Percentiles rank a stretch among this genome's conserved stretches.
phyloP scores from a whole-genome alignment of 1,140 invertebrate species.

The Drosophila jambulina region DNA sequence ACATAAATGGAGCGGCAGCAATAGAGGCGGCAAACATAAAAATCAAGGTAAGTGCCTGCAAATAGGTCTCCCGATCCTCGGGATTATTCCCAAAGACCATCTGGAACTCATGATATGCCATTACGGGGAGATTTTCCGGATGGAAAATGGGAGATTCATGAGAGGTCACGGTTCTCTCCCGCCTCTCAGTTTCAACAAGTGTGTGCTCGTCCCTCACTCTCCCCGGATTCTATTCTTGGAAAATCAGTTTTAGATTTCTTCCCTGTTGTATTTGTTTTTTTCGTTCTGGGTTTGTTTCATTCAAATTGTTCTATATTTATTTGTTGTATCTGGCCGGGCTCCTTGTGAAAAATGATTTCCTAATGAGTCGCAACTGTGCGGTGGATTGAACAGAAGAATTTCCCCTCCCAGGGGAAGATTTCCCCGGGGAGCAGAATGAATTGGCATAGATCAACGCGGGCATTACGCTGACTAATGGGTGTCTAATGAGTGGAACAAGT shows the following conservation, averaged over 20 bases:
- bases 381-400: constrained; percentile 23
- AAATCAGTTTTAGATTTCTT: background rate
- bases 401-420: background rate
- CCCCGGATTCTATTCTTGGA: constrained; percentile 28
- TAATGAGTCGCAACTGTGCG: constrained; percentile 54
- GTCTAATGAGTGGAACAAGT: constrained; percentile 39
- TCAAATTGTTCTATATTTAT: constrained; percentile 48
- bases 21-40: constrained; percentile 17
- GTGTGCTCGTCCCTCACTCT: constrained; percentile 1
- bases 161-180: constrained; percentile 27
- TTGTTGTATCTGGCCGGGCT: constrained; percentile 28
- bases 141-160: background rate
- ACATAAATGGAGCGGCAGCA: constrained; percentile 28
- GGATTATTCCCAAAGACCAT: constrained; percentile 5
- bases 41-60: constrained; percentile 17
- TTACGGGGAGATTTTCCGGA: constrained; percentile 1
- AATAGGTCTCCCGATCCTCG: constrained; percentile 4
- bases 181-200: constrained; percentile 30
- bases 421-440: constrained; percentile 5
- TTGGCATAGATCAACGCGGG: constrained; percentile 38
- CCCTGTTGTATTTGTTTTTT: background rate
- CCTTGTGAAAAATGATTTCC: constrained; percentile 62
- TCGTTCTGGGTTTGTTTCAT: constrained; percentile 10
- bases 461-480: constrained; percentile 41
- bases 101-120: constrained; percentile 22